phyloP scores from a whole-genome alignment of 2,888 invertebrate genomes.

The Eristalis arbustorum region DNA sequence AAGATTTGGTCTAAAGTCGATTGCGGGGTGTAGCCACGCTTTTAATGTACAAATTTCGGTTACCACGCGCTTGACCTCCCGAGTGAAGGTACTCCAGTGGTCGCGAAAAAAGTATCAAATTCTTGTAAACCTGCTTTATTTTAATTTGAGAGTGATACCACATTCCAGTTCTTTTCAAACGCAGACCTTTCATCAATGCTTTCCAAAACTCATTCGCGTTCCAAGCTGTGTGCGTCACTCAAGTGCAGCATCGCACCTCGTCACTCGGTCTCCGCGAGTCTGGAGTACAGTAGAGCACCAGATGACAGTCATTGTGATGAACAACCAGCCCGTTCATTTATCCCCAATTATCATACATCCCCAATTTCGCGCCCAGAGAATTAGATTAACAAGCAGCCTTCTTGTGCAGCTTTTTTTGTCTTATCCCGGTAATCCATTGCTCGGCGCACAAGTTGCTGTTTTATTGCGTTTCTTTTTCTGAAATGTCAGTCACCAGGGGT shows the following conservation, averaged over 20 bases:
- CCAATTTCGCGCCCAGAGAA: not conserved
- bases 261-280: not conserved
- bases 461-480: conserved; percentile 17
- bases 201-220: not conserved
- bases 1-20: too few species aligned
- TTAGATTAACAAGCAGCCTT: conserved; percentile 8
- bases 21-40: too few species aligned
- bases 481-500: not conserved
- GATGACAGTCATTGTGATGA: conserved; percentile 4
- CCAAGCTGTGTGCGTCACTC: not conserved
- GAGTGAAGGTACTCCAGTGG: too few species aligned
- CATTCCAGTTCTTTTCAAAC: too few species aligned
- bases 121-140: too few species aligned
- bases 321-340: not conserved
- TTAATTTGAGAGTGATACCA: too few species aligned
- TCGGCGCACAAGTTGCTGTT: conserved; percentile 29
- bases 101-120: too few species aligned
- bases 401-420: not conserved
- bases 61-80: too few species aligned
- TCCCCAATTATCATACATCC: not conserved
- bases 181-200: too few species aligned
- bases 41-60: too few species aligned
- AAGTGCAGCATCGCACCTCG: not conserved
- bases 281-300: not conserved
- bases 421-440: conserved; percentile 6